Base-by-base conservation (phyloP, 1,140 invertebrate species). In the Nephila pilipes region DNA sequence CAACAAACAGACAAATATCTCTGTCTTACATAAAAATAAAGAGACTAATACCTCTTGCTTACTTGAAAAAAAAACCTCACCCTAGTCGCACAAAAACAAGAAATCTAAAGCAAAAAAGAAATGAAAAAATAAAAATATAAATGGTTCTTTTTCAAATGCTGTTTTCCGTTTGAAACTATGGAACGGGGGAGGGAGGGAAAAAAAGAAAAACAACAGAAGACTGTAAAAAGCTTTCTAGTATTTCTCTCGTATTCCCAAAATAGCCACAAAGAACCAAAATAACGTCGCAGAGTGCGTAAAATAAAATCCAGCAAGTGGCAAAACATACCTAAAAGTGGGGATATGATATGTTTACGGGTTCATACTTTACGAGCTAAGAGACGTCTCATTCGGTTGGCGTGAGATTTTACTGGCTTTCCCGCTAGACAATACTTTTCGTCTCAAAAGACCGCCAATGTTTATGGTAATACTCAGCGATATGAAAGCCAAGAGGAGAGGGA, bases 291-390 rank as follows among this genome's bases (percentile, higher is more conserved):
- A 75, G 69, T 32, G 69, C 18, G 29, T 75, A 29, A 36, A 75
- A 75, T 75, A 75, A 75, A 75, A 75, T 75, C 69, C 69, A 20
- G 69, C 69, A 75, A 75, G 69, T 75, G 69, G 69, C 29, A 18
- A 75, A 75, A 75, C 69, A 75, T 36, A 36, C 69, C 69, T 32
- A 36, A 65, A 65, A 75, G 69, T 75, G 29, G 69, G 29, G 29
- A 32, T 75, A 75, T 75, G 69, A 75, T 75, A 75, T 75, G 69
- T 75, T 75, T 75, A 75, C 69, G 69, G 69, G 18, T 75, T 36
- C 29, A 18, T 36, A 36, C 29, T 75, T 75, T 75, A 75, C 69
- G 69, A 75, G 14, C 18, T 32, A 18, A 6, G 29, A 36, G 69
- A 75, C 69, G 29, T 14, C 18, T 29, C 32, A 75, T 75, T 75